These are phyloP conservation scores for Micropterix aruncella DNA, from an alignment of 2,888 invertebrate genomes.

Conservation along the genomic window DNA sequence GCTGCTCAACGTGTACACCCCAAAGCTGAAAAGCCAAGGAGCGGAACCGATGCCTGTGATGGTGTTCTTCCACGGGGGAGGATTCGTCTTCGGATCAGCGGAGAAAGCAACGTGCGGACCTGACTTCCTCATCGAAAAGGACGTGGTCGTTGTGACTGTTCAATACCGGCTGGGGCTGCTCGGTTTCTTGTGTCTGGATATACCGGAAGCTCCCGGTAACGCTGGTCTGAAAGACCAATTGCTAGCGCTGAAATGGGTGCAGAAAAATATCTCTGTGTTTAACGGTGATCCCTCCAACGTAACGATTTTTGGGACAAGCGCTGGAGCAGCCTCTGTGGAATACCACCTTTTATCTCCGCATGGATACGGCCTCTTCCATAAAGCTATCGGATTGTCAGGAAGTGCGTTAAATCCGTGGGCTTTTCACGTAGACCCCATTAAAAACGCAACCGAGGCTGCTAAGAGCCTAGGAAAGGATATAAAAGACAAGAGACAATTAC, in stretches of 20 bases:
- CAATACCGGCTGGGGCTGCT: constrained; percentile 14
- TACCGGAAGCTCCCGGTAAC: background rate
- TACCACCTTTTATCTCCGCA: background rate
- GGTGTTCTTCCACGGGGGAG: constrained; percentile 15
- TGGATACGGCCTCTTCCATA: constrained; percentile 14
- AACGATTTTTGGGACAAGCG: background rate
- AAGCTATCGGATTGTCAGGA: constrained; percentile 20
- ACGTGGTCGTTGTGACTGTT: constrained; percentile 15
- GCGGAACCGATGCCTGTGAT: background rate
- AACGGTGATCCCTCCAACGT: background rate
- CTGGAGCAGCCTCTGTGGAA: constrained; percentile 1
- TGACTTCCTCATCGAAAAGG: constrained; percentile 9
- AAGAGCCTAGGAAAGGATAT: constrained; percentile 14
- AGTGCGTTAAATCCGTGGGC: constrained; percentile 20
- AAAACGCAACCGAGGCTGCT: constrained; percentile 15
- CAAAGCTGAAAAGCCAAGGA: constrained; percentile 1
- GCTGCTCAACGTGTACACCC: constrained; percentile 11
- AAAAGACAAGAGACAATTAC: background rate
- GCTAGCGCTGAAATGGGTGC: background rate
- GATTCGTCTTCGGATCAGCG: constrained; percentile 12
- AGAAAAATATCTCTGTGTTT: background rate
- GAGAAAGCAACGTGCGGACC: constrained; percentile 12
- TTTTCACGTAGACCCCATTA: constrained; percentile 16
- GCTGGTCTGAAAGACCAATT: background rate
- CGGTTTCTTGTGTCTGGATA: background rate